Evolutionary conservation across 2,113 vertebrate species (phyloP).

Genomic region (Ginglymostoma cirratum): DNA sequence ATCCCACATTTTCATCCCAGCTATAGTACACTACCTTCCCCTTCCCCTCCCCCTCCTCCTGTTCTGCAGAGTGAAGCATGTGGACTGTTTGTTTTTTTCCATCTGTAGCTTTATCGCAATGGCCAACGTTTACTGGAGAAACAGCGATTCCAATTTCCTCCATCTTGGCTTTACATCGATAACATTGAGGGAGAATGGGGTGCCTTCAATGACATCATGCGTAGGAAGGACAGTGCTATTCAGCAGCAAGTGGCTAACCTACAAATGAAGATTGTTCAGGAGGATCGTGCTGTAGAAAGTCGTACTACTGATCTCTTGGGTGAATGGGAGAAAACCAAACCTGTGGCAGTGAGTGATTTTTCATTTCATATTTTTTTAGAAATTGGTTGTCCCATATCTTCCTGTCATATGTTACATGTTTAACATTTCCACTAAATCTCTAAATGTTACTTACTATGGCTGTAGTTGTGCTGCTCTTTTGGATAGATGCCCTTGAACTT

Average conservation of each 20-base stretch:
- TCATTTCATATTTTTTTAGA: not conserved
- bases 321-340: constrained; percentile 98
- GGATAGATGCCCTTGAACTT: not conserved
- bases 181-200: constrained; percentile 99
- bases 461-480: not conserved
- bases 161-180: constrained; percentile 97
- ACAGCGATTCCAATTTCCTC: constrained; percentile 95
- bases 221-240: constrained; percentile 93
- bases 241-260: constrained; percentile 97
- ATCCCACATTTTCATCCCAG: no score
- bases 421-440: not conserved
- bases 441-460: not conserved
- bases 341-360: constrained; percentile 75
- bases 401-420: not conserved
- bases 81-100: constrained; percentile 29
- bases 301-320: constrained; percentile 83
- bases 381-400: not conserved
- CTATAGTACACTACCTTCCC: no score
- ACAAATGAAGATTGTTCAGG: constrained; percentile 97
- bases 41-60: no score
- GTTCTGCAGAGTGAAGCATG: no score
- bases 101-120: constrained; percentile 82
- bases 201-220: constrained; percentile 98
- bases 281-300: constrained; percentile 93
- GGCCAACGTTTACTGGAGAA: constrained; percentile 94